phyloP scores from a whole-genome alignment of 2,113 vertebrate genomes.

The Crotalus tigris region DNA sequence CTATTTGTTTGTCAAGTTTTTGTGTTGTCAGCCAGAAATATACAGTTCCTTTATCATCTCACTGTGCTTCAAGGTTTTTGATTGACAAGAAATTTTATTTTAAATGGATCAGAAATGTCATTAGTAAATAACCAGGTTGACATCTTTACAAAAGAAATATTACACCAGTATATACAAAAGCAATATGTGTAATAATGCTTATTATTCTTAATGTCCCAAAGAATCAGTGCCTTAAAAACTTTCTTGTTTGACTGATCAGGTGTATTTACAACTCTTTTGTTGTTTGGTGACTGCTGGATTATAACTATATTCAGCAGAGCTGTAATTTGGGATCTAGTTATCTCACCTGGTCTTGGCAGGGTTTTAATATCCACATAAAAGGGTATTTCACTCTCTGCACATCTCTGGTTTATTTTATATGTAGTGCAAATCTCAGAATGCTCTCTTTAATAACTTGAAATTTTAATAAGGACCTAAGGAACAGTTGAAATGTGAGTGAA shows the following conservation, averaged over 20 bases:
- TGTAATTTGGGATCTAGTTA: constrained; percentile 56
- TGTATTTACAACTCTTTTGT: constrained; percentile 8
- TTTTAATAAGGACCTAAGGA: constrained; percentile 80
- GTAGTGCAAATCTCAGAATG: constrained; percentile 56
- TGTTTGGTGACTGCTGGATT: constrained; percentile 29
- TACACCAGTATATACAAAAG: constrained; percentile 24
- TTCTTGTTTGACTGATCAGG: neutral
- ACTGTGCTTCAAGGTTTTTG: constrained; percentile 44
- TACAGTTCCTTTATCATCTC: constrained; percentile 4
- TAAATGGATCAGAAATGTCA: constrained; percentile 39
- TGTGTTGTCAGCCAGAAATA: constrained; percentile 42
- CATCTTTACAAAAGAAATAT: constrained; percentile 34
- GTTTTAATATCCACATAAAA: constrained; percentile 53
- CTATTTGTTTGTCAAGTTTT: constrained; percentile 23
- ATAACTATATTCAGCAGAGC: constrained; percentile 24
- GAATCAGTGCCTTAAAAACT: neutral
- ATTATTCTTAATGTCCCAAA: constrained; percentile 37
- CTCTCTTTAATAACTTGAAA: constrained; percentile 77
- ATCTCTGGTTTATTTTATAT: constrained; percentile 66
- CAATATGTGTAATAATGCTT: constrained; percentile 17
- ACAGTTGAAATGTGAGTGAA: constrained; percentile 74
- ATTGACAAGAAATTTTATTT: constrained; percentile 57
- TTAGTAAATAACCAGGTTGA: constrained; percentile 44
- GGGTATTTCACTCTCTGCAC: constrained; percentile 48
- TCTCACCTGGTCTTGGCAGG: constrained; percentile 49